These are phyloP conservation scores for Drosophila birchii DNA, from an alignment of 2,888 invertebrate species.

Conservation along the genomic window DNA sequence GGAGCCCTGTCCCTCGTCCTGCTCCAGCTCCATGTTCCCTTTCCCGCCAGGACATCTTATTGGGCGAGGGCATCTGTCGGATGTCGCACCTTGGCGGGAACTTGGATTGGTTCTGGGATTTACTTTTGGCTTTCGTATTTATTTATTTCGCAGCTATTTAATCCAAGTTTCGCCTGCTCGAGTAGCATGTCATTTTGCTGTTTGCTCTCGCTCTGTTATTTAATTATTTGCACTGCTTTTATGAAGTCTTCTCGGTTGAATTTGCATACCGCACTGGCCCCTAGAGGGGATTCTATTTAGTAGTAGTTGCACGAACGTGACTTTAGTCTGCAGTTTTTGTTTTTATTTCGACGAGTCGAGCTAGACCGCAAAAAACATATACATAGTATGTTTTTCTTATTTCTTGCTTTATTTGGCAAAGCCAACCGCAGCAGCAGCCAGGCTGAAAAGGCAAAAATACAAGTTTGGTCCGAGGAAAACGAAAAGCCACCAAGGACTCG, in stretches of 20 bases:
- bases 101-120: slow-evolving; percentile 32
- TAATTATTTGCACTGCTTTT: slow-evolving; percentile 63
- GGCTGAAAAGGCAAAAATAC: slow-evolving; percentile 31
- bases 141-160: slow-evolving; percentile 48
- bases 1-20: slow-evolving; percentile 28
- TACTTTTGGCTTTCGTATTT: slow-evolving; percentile 33
- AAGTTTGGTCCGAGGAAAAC: slow-evolving; percentile 32
- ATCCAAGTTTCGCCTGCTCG: slow-evolving; percentile 57
- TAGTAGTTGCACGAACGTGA: slow-evolving; percentile 50
- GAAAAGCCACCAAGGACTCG: slow-evolving; percentile 32
- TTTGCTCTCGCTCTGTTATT: slow-evolving; percentile 48
- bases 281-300: slow-evolving; percentile 13
- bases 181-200: slow-evolving; percentile 52
- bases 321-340: slow-evolving; percentile 11
- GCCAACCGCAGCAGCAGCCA: slow-evolving; percentile 49
- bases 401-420: slow-evolving; percentile 48
- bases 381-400: slow-evolving; percentile 51
- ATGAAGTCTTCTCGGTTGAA: slow-evolving; percentile 39
- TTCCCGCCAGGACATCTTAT: slow-evolving; percentile 70
- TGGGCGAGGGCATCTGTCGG: slow-evolving; percentile 66
- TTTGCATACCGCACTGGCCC: slow-evolving; percentile 51
- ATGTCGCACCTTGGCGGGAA: slow-evolving; percentile 59
- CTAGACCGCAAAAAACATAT: slow-evolving; percentile 35
- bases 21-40: slow-evolving; percentile 17
- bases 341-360: slow-evolving; percentile 28